Conservation (phyloP, 23 tunicate genomes). For the Halocynthia aurantium region DNA sequence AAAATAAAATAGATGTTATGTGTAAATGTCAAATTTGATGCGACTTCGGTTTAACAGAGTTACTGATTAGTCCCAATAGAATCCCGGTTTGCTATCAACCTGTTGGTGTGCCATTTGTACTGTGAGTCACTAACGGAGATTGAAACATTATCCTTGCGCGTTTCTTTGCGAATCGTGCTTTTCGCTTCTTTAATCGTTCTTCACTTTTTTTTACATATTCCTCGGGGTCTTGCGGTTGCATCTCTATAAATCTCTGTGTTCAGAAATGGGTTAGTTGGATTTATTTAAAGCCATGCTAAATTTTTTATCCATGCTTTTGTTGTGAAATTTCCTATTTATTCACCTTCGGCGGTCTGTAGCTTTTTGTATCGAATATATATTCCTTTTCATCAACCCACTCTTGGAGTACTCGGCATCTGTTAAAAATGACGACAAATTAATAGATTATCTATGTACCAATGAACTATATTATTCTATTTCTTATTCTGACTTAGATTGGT, state of each 20-base stretch:
- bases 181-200: slow-evolving; percentile 31
- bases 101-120: slow-evolving; percentile 9
- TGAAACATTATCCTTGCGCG: slow-evolving; percentile 42
- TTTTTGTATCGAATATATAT: slow-evolving; percentile 42
- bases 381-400: slow-evolving; percentile 49
- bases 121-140: slow-evolving; percentile 45
- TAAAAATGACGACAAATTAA: background rate
- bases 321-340: slow-evolving; percentile 1
- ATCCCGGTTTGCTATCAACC: background rate
- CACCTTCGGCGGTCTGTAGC: slow-evolving; percentile 81
- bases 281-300: background rate
- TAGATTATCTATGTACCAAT: background rate
- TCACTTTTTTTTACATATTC: slow-evolving; percentile 38
- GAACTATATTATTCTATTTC: background rate
- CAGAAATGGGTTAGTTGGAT: background rate
- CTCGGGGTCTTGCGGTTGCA: slow-evolving; percentile 72
- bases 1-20: too few species aligned
- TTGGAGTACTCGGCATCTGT: slow-evolving; percentile 65
- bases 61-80: background rate
- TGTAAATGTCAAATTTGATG: too few species aligned
- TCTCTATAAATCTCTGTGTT: slow-evolving; percentile 57
- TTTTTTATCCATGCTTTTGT: background rate
- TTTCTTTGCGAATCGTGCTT: slow-evolving; percentile 25
- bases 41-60: background rate
- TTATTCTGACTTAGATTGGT: background rate